Percentiles rank a stretch among this genome's conserved stretches.
Evolutionary conservation across 30 jellyfish, hydroid and myxozoan genomes (phyloP).

Genomic region (Cassiopea andromeda): DNA sequence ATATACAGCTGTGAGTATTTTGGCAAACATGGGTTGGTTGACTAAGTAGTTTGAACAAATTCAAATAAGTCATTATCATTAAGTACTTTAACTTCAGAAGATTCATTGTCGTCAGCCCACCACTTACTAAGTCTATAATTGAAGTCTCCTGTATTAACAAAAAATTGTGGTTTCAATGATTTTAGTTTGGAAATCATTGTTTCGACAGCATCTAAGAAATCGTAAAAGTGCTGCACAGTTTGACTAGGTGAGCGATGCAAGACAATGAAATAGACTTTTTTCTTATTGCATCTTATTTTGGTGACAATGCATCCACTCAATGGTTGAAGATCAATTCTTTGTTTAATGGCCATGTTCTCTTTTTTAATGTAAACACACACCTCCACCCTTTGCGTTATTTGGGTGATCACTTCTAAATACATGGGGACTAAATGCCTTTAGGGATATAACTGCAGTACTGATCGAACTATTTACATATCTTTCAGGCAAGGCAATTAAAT

Average conservation of each 20-base stretch:
- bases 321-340: not conserved
- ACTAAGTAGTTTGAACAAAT: not conserved
- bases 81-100: not conserved
- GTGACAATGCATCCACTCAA: not conserved
- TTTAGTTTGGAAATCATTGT: not conserved
- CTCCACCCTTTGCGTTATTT: constrained; percentile 3
- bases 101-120: constrained; percentile 5
- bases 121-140: constrained; percentile 1
- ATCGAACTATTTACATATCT: constrained; percentile 8
- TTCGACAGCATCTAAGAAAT: not conserved
- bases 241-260: constrained; percentile 10
- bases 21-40: constrained; percentile 21
- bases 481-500: constrained; percentile 31
- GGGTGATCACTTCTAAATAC: constrained; percentile 21
- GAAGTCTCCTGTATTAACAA: not conserved
- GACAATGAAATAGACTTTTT: not conserved
- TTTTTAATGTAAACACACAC: too few relatives aligned
- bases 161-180: not conserved
- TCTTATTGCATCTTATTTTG: not conserved
- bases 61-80: not conserved
- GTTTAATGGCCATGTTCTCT: too few relatives aligned
- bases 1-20: constrained; percentile 13
- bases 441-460: not conserved
- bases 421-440: not conserved
- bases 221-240: constrained; percentile 6